Base-by-base conservation (phyloP, 2,888 invertebrate genomes). In the Agrochola litura region DNA sequence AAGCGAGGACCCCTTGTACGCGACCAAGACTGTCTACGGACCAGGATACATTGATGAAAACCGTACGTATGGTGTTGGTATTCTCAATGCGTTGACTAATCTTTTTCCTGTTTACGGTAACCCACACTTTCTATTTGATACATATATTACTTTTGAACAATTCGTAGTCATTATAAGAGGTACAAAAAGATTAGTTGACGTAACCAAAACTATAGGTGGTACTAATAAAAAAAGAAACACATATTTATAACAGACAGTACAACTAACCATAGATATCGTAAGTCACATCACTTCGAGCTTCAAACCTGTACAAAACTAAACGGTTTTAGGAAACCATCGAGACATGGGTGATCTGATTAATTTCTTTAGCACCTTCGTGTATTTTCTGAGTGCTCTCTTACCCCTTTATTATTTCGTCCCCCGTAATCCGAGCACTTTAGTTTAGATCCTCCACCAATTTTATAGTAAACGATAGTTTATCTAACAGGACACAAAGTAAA, bases 1-100 rank as follows among this genome's bases (percentile, higher is more conserved):
- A 88, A 95, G 96, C 82, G 96, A 96, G 89, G 96, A 96, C 82
- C 95, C 97, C 56, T 92, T 96, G 77, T 96, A 96, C 89, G 96
- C 97, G 67, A 97, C 97, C 92, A 97, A 97, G 94, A 97, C 97
- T 46, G 96, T 97, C 95, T 96, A 96, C 93, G 96, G 97, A 73
- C 92, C 94, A 68, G 96, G 96, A 95, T 96, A 97, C 94, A 96
- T 95, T 91, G 97, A 97, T 92, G 97, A 96, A 88, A 95, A 96
- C 94, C 97, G 97, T 97, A 97, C 94, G 97, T 97, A 97, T 96
- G 84, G 90, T 82, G 82, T 89, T 92, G 79, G 84, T 90, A 90
- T 88, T 89, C 78, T 83, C 86, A 83, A 79, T 64, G 73, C 81
- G 89, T 89, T 88, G 88, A 90, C 90, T 91, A 90, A 90, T 88